Evolutionary conservation across 2,113 vertebrate genomes (phyloP).

Genomic region (Corynorhinus townsendii): DNA sequence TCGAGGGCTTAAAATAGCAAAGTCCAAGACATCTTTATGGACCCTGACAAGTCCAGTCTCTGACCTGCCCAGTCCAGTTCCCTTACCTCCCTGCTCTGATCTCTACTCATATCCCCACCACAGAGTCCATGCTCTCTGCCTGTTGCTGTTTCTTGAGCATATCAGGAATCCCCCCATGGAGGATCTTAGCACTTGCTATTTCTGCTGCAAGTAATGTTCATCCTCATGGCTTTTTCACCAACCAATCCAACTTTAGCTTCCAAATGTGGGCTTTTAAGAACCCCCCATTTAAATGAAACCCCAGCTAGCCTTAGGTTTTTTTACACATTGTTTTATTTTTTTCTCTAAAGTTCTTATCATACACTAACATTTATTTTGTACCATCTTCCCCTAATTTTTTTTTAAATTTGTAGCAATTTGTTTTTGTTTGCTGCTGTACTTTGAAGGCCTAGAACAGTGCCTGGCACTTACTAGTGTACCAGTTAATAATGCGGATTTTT

Average conservation of each 20-base stretch:
- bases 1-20: neutral
- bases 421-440: neutral
- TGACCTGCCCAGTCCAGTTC: fast-evolving
- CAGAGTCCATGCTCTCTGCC: neutral
- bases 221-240: neutral
- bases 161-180: fast-evolving
- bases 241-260: neutral
- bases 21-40: neutral
- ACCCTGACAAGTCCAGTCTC: neutral
- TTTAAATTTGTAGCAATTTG: neutral
- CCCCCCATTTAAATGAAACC: neutral
- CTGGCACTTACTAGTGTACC: neutral
- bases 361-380: neutral
- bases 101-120: fast-evolving
- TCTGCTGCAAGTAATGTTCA: neutral
- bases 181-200: neutral
- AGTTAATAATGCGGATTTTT: too few relatives aligned
- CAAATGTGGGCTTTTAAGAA: neutral
- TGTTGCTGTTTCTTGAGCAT: neutral
- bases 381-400: neutral
- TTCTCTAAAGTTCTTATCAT: neutral
- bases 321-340: neutral
- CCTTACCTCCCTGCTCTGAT: neutral
- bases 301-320: neutral
- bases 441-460: neutral